Conservation (phyloP, 2,797 vertebrate genomes). For the Avahi laniger region DNA sequence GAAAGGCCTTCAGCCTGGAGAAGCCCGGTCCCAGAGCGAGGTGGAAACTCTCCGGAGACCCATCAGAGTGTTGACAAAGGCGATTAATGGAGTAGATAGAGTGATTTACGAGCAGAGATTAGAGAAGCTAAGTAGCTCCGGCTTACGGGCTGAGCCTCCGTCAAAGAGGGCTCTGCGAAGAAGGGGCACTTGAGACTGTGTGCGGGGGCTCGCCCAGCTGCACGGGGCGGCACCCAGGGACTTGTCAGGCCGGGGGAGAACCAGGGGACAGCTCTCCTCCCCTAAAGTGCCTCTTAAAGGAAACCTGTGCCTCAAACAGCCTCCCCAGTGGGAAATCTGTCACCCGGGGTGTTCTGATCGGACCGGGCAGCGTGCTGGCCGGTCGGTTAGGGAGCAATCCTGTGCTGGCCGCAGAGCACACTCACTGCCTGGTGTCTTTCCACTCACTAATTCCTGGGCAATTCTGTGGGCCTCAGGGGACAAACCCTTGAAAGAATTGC, state of each 20-base stretch:
- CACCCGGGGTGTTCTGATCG: neutral
- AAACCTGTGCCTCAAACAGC: neutral
- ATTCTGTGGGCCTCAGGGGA: neutral
- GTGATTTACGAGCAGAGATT: slow-evolving; percentile 40
- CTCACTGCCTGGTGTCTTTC: neutral
- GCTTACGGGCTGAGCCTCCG: neutral
- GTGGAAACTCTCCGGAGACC: neutral
- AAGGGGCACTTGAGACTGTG: neutral
- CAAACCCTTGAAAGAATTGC: neutral
- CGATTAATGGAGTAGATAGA: slow-evolving; percentile 41
- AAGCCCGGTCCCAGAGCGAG: neutral
- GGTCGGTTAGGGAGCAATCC: neutral
- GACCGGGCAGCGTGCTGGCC: fast-evolving
- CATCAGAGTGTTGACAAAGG: neutral
- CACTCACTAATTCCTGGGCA: neutral
- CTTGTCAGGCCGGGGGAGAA: neutral
- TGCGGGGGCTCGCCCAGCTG: neutral
- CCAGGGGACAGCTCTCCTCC: neutral
- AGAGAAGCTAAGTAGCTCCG: slow-evolving; percentile 10
- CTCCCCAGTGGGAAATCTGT: neutral
- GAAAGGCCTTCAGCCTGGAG: neutral
- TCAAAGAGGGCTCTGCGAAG: neutral
- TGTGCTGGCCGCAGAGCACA: neutral
- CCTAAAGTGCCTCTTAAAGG: neutral
- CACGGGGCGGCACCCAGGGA: neutral